Evolutionary conservation across 2,888 invertebrate species (phyloP).

Genomic region (Dolomedes plantarius): DNA sequence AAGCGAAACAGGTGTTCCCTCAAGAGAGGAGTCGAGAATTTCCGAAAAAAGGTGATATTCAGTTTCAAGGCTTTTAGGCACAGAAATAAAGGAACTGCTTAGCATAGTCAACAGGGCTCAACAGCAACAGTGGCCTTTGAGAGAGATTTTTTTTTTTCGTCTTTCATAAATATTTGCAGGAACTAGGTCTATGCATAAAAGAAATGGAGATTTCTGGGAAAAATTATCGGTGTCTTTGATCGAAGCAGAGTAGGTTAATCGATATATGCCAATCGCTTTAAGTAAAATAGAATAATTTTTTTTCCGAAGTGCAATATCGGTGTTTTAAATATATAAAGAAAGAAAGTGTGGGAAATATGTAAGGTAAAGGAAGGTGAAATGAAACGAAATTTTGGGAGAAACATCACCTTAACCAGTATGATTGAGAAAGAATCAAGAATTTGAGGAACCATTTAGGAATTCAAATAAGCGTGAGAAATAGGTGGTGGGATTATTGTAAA

Average conservation of each 20-base stretch:
- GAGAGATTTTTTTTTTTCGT: not conserved
- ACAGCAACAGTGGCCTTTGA: not conserved
- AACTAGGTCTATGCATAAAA: not conserved
- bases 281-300: too few species aligned
- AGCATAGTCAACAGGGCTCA: not conserved
- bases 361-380: too few species aligned
- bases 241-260: not conserved
- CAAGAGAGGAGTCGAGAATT: not conserved
- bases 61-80: not conserved
- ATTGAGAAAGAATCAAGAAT: too few species aligned
- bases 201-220: conserved; percentile 4
- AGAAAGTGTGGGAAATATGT: too few species aligned
- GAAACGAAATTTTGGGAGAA: too few species aligned
- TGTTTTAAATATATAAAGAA: too few species aligned
- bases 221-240: not conserved
- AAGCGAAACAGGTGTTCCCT: not conserved
- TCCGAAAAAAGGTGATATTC: conserved; percentile 9
- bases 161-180: not conserved
- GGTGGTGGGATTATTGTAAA: too few species aligned
- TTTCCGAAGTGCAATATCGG: too few species aligned
- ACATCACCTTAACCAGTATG: too few species aligned
- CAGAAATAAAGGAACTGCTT: not conserved
- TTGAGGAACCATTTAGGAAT: too few species aligned
- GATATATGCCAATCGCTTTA: not conserved
- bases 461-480: too few species aligned